Base-by-base conservation (phyloP, 2,113 vertebrate species). In the Prochilodus magdalenae region DNA sequence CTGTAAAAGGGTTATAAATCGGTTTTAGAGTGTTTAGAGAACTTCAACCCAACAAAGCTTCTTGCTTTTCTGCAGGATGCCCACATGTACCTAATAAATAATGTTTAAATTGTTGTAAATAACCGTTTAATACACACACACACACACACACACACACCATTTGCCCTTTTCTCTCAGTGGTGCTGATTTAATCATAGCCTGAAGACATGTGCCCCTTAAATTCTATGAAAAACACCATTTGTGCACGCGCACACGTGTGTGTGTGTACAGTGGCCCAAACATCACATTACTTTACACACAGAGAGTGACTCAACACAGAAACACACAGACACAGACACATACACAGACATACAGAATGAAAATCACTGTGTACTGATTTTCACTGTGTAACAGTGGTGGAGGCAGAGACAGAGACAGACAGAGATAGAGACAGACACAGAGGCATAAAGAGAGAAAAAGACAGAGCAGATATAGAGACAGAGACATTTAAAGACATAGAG, bases 161-260 rank as follows among this genome's bases (percentile, higher is more conserved):
- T 72, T 22, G 7, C 11, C 13, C 27, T 5, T 80, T 67, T 11
- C 26, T 26, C 22, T 36, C 26, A 16, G 65, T 26, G 26, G n/a
- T 80, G 36, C 49, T 36, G 57, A 24, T 72, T 81, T 85, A 75
- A 82, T 81, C 78, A 79, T 73, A 66, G 84, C 84, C 84, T 70
- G 36, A 75, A 74, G 79, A 82, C 49, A 82, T 85, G 29, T 78
- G 74, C 84, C 36, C 51, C 29, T 22, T 4, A 36, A 18, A 26
- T 78, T 16, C 40, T 49, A 53, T 12, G n/a, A 72, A 59, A 70
- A 26, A 16, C 44, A 60, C 59, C 29, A 80, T 80, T 80, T 76
- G n/a, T 70, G 40, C 53, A 16, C 14, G 1, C 49, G 59, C 73
- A 63, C 47, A 70, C 81, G 83, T 77, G 59, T 73, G 60, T 71